Evolutionary conservation across 37 sponge, comb jelly and placozoan genomes (phyloP).

Genomic region (Ianthella basta): DNA sequence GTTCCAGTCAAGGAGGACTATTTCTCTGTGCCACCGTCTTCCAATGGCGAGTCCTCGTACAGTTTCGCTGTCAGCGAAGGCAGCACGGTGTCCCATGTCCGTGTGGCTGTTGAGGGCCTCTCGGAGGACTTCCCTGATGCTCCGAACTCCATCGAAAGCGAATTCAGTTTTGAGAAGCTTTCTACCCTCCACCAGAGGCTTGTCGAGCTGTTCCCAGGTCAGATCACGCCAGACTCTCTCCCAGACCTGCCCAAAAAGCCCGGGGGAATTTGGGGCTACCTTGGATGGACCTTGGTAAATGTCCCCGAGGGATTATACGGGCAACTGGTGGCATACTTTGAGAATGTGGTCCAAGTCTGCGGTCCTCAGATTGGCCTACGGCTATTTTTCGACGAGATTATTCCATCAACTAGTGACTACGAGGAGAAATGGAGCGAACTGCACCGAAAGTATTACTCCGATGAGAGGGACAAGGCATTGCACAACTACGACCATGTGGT

Average conservation of each 20-base stretch:
- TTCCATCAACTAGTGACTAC: slow-evolving; percentile 20
- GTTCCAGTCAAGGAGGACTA: slow-evolving; percentile 26
- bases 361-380: slow-evolving; percentile 28
- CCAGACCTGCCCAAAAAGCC: slow-evolving; percentile 31
- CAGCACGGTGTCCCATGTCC: background rate
- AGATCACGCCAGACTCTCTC: background rate
- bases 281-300: slow-evolving; percentile 17
- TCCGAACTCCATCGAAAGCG: background rate
- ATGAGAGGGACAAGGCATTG: slow-evolving; percentile 12
- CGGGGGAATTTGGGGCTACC: slow-evolving; percentile 44
- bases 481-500: slow-evolving; percentile 34
- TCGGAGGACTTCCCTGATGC: slow-evolving; percentile 2
- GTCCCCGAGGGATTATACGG: slow-evolving; percentile 26
- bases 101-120: background rate
- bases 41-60: background rate
- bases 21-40: slow-evolving; percentile 6
- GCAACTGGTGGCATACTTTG: slow-evolving; percentile 31
- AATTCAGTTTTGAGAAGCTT: slow-evolving; percentile 51
- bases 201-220: slow-evolving; percentile 43
- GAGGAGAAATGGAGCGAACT: slow-evolving; percentile 59
- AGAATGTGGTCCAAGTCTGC: slow-evolving; percentile 10
- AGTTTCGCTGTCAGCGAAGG: slow-evolving; percentile 6
- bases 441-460: slow-evolving; percentile 31
- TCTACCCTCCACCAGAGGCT: slow-evolving; percentile 41
- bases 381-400: slow-evolving; percentile 19